Base-by-base conservation (phyloP, 2,113 vertebrate genomes). In the Prinia subflava region DNA sequence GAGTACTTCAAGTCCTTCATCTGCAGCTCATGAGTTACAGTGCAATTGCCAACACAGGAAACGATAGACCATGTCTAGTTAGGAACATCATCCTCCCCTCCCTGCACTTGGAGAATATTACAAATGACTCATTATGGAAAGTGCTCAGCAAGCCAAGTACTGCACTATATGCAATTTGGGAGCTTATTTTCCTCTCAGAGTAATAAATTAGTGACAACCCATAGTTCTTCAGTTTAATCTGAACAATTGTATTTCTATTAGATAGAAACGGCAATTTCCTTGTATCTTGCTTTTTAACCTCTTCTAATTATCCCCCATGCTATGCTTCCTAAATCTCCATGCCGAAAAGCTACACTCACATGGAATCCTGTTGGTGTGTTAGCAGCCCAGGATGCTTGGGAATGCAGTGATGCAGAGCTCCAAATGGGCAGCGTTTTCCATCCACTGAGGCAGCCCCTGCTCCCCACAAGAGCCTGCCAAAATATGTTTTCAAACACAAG, bases 401-500 rank as follows among this genome's bases (percentile, higher is more conserved):
- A 7, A 52, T 7, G 3, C 30, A 21, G 19, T 0, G 12, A 52
- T 5, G 1, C 21, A 82, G 30, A 67, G 21, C 22, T 60, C 10
- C 3, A 49, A 73, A n/a, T 0, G 28, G 24, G 6, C 11, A 25
- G 1, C 1, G 9, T 22, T 80, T 31, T 39, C 55, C 41, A 49
- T 4, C 14, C 9, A 8, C 13, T 15, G 6, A 42, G 27, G 39
- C 44, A 87, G n/a, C 2, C 20, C 5, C 50, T 24, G 9, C 24
- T 77, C 41, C 37, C 15, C 15, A 33, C 12, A 33, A 5, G 4
- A 11, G 3, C 3, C 63, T n/a, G 6, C 19, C 46, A 37, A 83
- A 53, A 27, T 1, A 3, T 0, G 0, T 39, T 75, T n/a, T 28
- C 35, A 35, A 53, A 24, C 17, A 17, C 2, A 11, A 56, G 7